Percentiles rank a stretch among this genome's conserved stretches.
phyloP scores from a whole-genome alignment of 2,797 vertebrate species.

The Eurystomus glaucurus region DNA sequence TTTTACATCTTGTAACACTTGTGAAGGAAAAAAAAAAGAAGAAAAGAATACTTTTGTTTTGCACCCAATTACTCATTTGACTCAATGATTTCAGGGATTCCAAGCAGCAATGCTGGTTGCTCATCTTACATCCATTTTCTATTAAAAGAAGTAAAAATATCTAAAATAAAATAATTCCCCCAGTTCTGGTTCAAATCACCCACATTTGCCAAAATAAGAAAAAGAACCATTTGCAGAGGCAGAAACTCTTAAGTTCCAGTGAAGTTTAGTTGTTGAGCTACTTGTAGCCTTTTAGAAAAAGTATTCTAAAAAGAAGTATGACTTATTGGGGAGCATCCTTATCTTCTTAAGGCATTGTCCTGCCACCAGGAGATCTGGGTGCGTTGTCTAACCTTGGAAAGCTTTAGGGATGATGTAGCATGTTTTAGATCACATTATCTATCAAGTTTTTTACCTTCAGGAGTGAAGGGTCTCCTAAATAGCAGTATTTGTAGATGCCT shows the following conservation, averaged over 20 bases:
- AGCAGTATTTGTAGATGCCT: not conserved
- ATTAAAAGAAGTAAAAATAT: not conserved
- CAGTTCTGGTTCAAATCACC: not conserved
- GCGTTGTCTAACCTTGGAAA: not conserved
- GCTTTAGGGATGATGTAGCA: rapidly evolving
- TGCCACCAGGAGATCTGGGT: not conserved
- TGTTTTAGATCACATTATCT: not conserved
- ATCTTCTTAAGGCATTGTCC: not conserved
- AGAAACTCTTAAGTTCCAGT: not conserved
- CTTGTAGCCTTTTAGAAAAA: not conserved
- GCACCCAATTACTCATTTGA: not conserved
- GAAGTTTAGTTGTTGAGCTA: rapidly evolving
- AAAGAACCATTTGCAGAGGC: not conserved
- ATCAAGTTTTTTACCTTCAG: not conserved
- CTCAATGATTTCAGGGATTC: not conserved
- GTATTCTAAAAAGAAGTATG: not conserved
- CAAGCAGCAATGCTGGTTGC: not conserved
- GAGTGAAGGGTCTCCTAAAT: not conserved
- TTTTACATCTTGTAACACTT: not conserved
- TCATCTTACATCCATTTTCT: not conserved
- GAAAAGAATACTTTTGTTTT: not conserved
- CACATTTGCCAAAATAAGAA: rapidly evolving
- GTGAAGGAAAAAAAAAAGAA: not conserved
- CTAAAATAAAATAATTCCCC: not conserved
- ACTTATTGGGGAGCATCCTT: not conserved